A percentile compares a stretch with the other conserved stretches of the same genome.
Evolutionary conservation across 2,888 invertebrate genomes (phyloP).

Genomic region (Pyralis farinalis): DNA sequence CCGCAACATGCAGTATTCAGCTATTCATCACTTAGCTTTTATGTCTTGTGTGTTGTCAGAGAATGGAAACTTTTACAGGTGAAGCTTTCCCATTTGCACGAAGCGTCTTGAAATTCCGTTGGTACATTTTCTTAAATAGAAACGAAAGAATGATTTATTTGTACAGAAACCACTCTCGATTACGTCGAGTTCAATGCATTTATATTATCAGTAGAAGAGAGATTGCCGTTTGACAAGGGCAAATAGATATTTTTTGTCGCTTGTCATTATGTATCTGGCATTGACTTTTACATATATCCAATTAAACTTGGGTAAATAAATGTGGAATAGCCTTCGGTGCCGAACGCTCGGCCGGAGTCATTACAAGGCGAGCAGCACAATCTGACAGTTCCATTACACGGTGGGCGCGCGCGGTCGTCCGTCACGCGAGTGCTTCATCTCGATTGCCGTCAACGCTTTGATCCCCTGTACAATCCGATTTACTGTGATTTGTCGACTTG

Average conservation of each 20-base stretch:
- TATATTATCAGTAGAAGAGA: no score
- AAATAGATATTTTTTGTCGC: no score
- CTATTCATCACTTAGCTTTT: background rate
- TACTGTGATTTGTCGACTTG: conserved; percentile 6
- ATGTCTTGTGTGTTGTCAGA: background rate
- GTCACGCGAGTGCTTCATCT: conserved; percentile 8
- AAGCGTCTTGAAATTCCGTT: background rate
- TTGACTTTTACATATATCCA: no score
- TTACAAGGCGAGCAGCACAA: conserved; percentile 10
- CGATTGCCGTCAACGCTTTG: background rate
- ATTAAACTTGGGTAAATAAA: background rate
- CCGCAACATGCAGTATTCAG: background rate
- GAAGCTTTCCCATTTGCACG: background rate
- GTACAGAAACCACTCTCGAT: no score
- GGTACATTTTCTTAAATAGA: no score
- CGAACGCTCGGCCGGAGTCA: background rate
- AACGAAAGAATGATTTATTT: no score
- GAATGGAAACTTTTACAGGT: background rate
- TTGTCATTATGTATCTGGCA: no score
- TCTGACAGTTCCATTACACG: conserved; percentile 21
- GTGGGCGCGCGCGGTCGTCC: conserved; percentile 12
- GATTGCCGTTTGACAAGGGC: no score
- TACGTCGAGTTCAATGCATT: no score
- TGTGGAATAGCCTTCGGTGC: background rate
- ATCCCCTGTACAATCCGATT: conserved; percentile 6